Base-by-base conservation (phyloP, 2,113 vertebrate genomes). In the Perca fluviatilis region DNA sequence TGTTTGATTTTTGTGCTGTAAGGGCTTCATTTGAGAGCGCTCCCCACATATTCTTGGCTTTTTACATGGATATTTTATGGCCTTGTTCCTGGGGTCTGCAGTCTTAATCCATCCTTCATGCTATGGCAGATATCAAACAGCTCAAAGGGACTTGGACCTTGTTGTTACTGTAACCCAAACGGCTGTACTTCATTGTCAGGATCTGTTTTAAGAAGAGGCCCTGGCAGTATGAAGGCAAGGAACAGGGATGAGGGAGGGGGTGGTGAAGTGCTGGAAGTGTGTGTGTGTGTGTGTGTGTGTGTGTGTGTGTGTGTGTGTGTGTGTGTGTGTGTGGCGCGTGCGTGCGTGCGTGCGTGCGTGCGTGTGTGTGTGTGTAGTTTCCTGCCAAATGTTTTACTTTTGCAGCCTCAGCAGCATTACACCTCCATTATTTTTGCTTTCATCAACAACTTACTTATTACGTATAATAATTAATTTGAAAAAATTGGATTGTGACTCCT, bases 161-260 rank as follows among this genome's bases (percentile, higher is more conserved):
- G 82, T 89, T 90, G 84, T 87, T 85, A 82, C 85, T 89, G 85
- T 87, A 88, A 89, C 78, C 66, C 76, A 60, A 82, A 86, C 67
- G 27, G 86, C 71, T 85, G 56, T 63, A 80, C 70, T 73, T 90
- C 85, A 84, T 78, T 68, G 81, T 79, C 83, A 77, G 60, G 77
- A 58, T 54, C 71, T 89, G 83, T 89, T 87, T 88, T 79, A 70
- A 82, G 70, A 82, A 77, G 76, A 76, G 74, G 80, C 69, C 78
- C 78, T 70, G 63, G 53, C 60, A 54, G 36, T 36, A 23, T 3
- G 8, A 53, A 63, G 43, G 56, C 43, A 40, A 51, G 21, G 19
- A 51, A 21, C 33, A 50, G 18, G 18, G 77, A 66, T 16, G 61
- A 57, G 15, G 62, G 36, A 36, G 40, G 64, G 63, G 64, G 68